A percentile compares a stretch with the other conserved stretches of the same genome.
Conservation (phyloP, 1,140 invertebrate species). For the Drosophila pectinifera region DNA sequence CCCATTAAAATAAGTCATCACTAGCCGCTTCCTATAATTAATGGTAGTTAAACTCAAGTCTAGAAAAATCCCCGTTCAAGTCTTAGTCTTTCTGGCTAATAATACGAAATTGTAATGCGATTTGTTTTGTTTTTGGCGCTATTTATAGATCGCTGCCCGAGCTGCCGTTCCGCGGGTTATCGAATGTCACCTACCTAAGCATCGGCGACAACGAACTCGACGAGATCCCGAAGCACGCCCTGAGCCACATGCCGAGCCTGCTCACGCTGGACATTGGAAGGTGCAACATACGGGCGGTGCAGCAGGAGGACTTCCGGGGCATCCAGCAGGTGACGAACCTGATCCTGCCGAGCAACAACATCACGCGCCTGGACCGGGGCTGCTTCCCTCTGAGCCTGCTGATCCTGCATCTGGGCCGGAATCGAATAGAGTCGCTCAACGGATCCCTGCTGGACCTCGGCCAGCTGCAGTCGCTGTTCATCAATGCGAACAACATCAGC, state of each 20-base stretch:
- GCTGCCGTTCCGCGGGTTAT: conserved; percentile 89
- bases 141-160: conserved; percentile 88
- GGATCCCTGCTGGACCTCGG: conserved; percentile 89
- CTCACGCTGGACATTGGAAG: conserved; percentile 90
- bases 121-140: conserved; percentile 46
- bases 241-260: conserved; percentile 89
- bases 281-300: conserved; percentile 88
- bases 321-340: conserved; percentile 89
- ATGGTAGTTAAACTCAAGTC: too few relatives aligned
- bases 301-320: conserved; percentile 88
- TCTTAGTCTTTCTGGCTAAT: conserved; percentile 16
- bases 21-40: too few relatives aligned
- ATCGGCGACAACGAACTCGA: conserved; percentile 90
- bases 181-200: conserved; percentile 89
- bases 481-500: conserved; percentile 90
- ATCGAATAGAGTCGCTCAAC: conserved; percentile 90
- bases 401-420: conserved; percentile 90
- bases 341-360: conserved; percentile 89
- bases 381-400: conserved; percentile 88
- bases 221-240: conserved; percentile 89
- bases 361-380: conserved; percentile 88
- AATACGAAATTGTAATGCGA: conserved; percentile 53
- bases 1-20: too few relatives aligned
- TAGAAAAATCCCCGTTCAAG: not conserved
- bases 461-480: conserved; percentile 90